Evolutionary conservation across 2,113 vertebrate species (phyloP).

Genomic region (Mandrillus leucophaeus): DNA sequence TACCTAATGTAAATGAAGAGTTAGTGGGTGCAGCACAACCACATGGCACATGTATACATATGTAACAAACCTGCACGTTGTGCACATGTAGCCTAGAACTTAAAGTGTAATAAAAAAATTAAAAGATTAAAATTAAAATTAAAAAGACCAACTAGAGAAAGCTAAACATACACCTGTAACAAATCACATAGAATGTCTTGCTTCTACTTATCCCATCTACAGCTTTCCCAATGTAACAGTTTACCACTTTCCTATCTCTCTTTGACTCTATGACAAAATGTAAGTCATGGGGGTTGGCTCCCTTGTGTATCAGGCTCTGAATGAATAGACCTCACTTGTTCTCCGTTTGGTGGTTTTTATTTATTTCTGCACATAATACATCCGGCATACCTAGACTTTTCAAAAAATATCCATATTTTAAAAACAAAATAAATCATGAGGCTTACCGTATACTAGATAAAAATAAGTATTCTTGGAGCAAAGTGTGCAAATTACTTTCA

Average conservation of each 20-base stretch:
- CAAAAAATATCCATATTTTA: not conserved
- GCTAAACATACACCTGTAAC: not conserved
- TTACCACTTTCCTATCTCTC: not conserved
- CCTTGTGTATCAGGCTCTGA: not conserved
- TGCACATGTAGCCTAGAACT: too few species aligned
- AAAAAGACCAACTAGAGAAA: not conserved
- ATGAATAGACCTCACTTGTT: not conserved
- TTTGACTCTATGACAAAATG: not conserved
- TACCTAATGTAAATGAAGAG: too few species aligned
- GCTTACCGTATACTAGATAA: not conserved
- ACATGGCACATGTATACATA: too few species aligned
- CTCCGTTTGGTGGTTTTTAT: not conserved
- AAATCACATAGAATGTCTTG: not conserved
- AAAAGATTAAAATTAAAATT: too few species aligned
- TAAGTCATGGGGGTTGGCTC: not conserved
- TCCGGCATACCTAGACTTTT: not conserved
- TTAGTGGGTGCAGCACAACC: too few species aligned
- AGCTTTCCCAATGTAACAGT: not conserved
- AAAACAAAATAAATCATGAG: not conserved
- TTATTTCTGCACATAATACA: not conserved
- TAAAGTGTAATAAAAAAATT: too few species aligned
- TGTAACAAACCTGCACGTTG: too few species aligned
- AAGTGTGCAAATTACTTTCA: not conserved
- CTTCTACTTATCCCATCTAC: not conserved
- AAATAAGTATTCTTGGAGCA: not conserved